These are phyloP conservation scores for Oceanodroma tethys DNA, from an alignment of 2,113 vertebrate species.

Conservation along the genomic window DNA sequence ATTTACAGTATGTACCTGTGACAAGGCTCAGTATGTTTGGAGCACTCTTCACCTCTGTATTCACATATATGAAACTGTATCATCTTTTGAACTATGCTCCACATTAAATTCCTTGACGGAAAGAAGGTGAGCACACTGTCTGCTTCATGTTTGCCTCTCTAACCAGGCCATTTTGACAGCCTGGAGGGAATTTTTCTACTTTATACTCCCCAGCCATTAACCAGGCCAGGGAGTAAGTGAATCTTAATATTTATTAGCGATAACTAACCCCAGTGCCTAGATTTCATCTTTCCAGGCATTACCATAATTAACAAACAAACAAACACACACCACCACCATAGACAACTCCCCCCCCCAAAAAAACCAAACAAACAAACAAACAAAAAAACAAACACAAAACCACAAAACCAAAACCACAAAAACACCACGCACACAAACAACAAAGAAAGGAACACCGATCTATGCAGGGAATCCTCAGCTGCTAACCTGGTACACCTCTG, in stretches of 20 bases:
- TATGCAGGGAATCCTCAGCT: not conserved
- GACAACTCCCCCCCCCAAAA: no score
- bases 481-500: not conserved
- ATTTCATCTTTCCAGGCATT: not conserved
- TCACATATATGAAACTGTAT: not conserved
- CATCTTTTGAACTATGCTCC: accelerated
- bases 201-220: not conserved
- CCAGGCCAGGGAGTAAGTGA: not conserved
- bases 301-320: not conserved
- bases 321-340: no score
- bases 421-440: no score
- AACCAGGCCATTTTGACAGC: not conserved
- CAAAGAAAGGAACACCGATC: not conserved
- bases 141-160: not conserved
- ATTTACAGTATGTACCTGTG: not conserved
- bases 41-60: not conserved
- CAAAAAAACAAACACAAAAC: no score
- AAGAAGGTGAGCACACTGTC: not conserved
- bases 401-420: no score
- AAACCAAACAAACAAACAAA: no score
- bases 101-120: not conserved
- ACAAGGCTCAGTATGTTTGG: not conserved
- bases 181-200: not conserved
- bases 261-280: not conserved
- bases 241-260: not conserved